Conservation (phyloP, 2,888 invertebrate genomes). For the Synergus japonicus region DNA sequence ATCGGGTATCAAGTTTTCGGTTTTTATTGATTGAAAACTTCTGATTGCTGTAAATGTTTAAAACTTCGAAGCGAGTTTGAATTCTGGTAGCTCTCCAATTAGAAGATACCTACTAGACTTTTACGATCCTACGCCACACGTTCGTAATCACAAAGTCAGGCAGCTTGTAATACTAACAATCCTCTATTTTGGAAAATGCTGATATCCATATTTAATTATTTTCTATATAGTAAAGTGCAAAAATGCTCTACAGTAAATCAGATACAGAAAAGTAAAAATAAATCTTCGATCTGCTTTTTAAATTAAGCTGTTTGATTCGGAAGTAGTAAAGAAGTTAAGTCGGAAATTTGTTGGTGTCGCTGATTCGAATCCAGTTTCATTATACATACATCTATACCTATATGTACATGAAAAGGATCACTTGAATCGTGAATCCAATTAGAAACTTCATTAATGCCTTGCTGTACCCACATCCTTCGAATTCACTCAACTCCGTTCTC, state of each 20-base stretch:
- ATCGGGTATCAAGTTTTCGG: neutral
- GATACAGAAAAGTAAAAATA: neutral
- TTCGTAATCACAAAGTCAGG: neutral
- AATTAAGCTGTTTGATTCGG: neutral
- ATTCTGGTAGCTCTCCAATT: neutral
- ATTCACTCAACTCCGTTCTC: neutral
- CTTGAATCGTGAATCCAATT: constrained; percentile 44
- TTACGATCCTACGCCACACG: neutral
- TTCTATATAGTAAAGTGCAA: too few species aligned
- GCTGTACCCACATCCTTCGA: constrained; percentile 41
- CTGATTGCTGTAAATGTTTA: neutral
- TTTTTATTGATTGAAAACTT: neutral
- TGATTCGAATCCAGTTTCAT: neutral
- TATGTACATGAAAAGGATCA: neutral
- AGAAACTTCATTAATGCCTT: constrained; percentile 53
- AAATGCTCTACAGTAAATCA: too few species aligned
- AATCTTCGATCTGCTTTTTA: neutral
- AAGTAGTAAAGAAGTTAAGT: neutral
- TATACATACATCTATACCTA: neutral
- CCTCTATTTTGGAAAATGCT: neutral
- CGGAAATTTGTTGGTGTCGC: neutral
- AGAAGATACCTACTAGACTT: neutral
- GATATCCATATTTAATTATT: too few species aligned
- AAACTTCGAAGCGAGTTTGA: neutral
- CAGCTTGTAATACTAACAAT: neutral